Percentiles rank a stretch among this genome's conserved stretches.
phyloP scores from a whole-genome alignment of 1,140 invertebrate genomes.

The Euura lappo region DNA sequence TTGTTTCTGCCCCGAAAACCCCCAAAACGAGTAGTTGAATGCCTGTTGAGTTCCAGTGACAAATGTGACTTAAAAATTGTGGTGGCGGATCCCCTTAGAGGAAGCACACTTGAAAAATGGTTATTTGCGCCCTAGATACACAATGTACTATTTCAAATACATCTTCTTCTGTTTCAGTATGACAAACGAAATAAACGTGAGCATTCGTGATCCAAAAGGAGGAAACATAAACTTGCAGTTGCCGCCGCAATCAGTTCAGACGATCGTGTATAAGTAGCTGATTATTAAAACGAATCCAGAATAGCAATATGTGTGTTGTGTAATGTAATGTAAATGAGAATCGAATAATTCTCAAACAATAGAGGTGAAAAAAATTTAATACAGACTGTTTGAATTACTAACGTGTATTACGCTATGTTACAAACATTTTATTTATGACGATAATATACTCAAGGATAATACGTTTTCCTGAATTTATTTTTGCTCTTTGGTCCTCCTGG shows the following conservation, averaged over 20 bases:
- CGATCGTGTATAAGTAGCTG: constrained; percentile 29
- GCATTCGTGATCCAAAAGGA: constrained; percentile 21
- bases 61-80: not conserved
- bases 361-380: too few relatives aligned
- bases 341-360: too few relatives aligned
- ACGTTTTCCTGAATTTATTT: constrained; percentile 64
- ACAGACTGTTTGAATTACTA: too few relatives aligned
- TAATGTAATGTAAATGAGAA: too few relatives aligned
- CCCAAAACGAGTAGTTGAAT: too few relatives aligned
- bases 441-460: constrained; percentile 61
- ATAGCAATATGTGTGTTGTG: too few relatives aligned
- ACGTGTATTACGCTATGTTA: too few relatives aligned
- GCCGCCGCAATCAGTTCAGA: constrained; percentile 27
- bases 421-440: too few relatives aligned
- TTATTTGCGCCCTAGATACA: not conserved
- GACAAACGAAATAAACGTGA: constrained; percentile 9
- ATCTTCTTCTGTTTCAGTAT: not conserved
- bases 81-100: too few relatives aligned
- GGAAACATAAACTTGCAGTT: constrained; percentile 22
- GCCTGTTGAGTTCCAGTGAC: not conserved
- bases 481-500: constrained; percentile 63
- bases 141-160: not conserved
- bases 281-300: too few relatives aligned
- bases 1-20: not conserved
- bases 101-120: too few relatives aligned